Evolutionary conservation across 2,113 vertebrate species (phyloP).

Genomic region (Pelecanoides urinatrix): DNA sequence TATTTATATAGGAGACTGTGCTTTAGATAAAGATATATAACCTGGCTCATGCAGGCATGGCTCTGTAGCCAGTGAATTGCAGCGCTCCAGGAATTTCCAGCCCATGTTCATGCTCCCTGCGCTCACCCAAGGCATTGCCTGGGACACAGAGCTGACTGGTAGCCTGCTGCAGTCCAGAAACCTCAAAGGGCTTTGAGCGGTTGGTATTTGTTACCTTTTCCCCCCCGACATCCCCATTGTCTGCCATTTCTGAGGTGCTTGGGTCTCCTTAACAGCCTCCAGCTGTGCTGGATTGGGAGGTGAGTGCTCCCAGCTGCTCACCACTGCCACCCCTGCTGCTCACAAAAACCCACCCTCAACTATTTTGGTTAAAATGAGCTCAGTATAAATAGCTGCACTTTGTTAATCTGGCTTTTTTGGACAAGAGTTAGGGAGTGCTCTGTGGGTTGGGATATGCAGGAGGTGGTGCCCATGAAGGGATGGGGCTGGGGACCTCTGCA

Average conservation of each 20-base stretch:
- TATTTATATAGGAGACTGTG: background rate
- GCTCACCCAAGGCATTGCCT: background rate
- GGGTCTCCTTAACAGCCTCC: background rate
- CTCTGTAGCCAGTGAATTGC: background rate
- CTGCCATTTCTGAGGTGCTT: background rate
- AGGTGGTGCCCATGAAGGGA: background rate
- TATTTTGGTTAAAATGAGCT: background rate
- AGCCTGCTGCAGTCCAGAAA: background rate
- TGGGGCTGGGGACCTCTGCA: background rate
- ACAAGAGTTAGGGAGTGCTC: too few relatives aligned
- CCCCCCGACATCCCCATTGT: accelerated
- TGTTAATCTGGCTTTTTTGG: accelerated
- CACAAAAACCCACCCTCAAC: background rate
- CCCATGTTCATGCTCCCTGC: background rate
- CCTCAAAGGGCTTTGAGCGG: background rate
- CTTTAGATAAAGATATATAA: background rate
- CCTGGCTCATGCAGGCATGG: background rate
- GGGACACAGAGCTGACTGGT: background rate
- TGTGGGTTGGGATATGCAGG: background rate
- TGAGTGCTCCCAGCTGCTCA: background rate
- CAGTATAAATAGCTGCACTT: background rate
- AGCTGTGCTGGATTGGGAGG: background rate
- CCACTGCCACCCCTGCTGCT: background rate
- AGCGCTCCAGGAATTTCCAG: background rate
- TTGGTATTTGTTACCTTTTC: background rate